Conservation (phyloP, 2,113 vertebrate species). For the Thryonomys swinderianus region DNA sequence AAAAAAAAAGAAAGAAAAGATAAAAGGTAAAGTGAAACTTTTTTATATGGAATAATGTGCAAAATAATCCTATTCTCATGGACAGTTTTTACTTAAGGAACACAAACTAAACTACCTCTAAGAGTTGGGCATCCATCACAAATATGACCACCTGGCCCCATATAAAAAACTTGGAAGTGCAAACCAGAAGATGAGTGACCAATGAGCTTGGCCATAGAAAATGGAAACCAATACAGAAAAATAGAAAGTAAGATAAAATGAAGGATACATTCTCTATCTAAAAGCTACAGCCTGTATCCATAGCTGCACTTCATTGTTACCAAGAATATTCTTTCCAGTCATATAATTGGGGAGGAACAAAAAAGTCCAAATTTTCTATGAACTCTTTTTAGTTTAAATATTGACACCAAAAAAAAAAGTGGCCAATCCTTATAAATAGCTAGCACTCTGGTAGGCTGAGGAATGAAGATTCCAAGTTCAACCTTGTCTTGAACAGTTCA, state of each 20-base stretch:
- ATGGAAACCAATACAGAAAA: background rate
- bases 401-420: background rate
- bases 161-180: background rate
- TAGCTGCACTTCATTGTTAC: background rate
- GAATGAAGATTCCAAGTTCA: background rate
- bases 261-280: background rate
- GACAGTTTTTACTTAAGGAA: background rate
- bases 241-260: background rate
- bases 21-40: background rate
- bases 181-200: background rate
- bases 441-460: background rate
- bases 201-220: background rate
- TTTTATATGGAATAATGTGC: background rate
- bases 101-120: background rate
- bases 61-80: background rate
- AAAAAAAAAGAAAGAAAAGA: background rate
- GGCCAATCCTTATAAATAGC: background rate
- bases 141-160: background rate
- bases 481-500: rapidly evolving
- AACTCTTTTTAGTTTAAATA: background rate
- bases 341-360: background rate
- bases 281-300: background rate
- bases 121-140: background rate
- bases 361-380: background rate
- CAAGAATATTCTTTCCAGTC: background rate